Conservation (phyloP, 1,140 invertebrate species). For the Proctacanthus coquilletti region DNA sequence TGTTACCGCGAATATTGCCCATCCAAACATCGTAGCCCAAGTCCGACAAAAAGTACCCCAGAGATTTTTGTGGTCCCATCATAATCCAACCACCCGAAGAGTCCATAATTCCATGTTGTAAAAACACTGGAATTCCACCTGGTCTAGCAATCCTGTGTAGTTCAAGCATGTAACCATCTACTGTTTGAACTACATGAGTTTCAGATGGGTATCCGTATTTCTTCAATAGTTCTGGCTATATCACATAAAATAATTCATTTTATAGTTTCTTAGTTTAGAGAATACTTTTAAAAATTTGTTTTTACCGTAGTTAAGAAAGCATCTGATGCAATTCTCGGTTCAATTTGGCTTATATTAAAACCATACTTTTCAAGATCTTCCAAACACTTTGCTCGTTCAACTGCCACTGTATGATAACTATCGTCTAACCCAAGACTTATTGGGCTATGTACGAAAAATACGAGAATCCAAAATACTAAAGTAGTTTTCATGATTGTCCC, state of each 20-base stretch:
- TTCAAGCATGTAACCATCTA: conserved; percentile 42
- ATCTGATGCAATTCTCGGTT: not conserved
- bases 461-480: too few relatives aligned
- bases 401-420: too few relatives aligned
- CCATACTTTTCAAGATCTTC: too few relatives aligned
- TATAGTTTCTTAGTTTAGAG: not conserved
- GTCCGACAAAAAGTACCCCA: conserved; percentile 31
- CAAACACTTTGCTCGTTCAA: too few relatives aligned
- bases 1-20: conserved; percentile 9
- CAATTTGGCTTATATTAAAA: too few relatives aligned
- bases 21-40: conserved; percentile 49
- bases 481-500: too few relatives aligned
- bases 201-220: conserved; percentile 40
- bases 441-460: too few relatives aligned
- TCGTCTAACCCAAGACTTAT: too few relatives aligned
- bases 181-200: conserved; percentile 33
- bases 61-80: conserved; percentile 38
- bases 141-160: conserved; percentile 39
- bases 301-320: not conserved
- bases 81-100: conserved; percentile 55
- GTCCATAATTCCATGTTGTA: conserved; percentile 56
- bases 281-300: not conserved
- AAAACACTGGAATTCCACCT: conserved; percentile 32
- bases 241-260: conserved; percentile 11
- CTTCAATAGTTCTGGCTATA: conserved; percentile 22